Evolutionary conservation across 2,797 vertebrate species (phyloP), one percentile per base, ranked within the genome.

Genomic region (Peromyscus nudipes): DNA sequence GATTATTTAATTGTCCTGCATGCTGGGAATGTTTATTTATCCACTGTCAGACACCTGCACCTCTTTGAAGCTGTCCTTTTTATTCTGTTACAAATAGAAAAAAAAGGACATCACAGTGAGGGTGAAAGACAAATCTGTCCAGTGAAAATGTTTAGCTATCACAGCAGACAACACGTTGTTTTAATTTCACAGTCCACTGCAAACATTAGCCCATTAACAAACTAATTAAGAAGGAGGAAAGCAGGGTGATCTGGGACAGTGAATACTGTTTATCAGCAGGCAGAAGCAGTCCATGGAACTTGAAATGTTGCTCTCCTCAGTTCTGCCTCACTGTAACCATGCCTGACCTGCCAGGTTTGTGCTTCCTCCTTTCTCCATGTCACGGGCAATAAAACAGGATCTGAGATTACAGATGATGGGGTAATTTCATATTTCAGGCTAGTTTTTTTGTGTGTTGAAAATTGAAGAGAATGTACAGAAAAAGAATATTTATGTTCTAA

Each of bases 1-100:
- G 88, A 91, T 97, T 91, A 91, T 95, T 97, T 97, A 97, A 97
- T 97, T 92, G 88, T 60, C 75, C 71, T 83, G 10, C 57, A 91
- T 75, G 60, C 83, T 91, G 83, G 52, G 60, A 96, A 16, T 75
- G 79, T 92, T 96, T 97, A 90, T 89, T 96, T 96, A 89, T 89
- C 77, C 77, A 96, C 79, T 43, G 81, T 64, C 82, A 91, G 89
- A 27, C 85, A 80, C 67, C 89, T 97, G 96, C 29, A 76, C 81
- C 81, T 17, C 65, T 95, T 73, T 90, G 65, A 82, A 27, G 37
- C 43, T 86, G 91, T 79, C 76, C 92, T 95, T 95, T 75, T 91
- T 8, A 96, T 91, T 88, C 52, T 31, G 80, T 95, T 83, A 95
- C 69, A 84, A 84, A 89, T 65, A 80, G 67, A 62, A 3, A 29